Evolutionary conservation across 2,797 vertebrate species (phyloP), one percentile per base, ranked within the genome.

Genomic region (Mus minutoides): DNA sequence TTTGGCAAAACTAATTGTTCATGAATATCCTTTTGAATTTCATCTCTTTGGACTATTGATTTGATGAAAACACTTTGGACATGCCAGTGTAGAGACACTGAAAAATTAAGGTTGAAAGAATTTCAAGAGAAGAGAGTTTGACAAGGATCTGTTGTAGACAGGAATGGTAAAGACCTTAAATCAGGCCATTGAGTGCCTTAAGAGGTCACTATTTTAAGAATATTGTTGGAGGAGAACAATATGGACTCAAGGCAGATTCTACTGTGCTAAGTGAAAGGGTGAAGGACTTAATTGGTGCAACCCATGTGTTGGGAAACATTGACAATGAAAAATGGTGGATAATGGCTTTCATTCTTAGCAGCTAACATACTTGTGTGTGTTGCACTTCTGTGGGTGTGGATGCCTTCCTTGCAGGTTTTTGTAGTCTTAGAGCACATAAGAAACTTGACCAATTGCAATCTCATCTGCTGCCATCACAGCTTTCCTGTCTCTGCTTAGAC

Each of bases 1-100:
- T 92, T 97, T 93, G 93, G 85, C 37, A 88, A 96, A 97, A 95
- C 71, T 86, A 94, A 92, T 92, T 95, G 67, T 24, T 91, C 40
- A 52, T 95, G 95, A 93, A 93, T 95, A 88, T 92, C 92, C 75
- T 93, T 93, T 96, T 90, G 22, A 85, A 62, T 92, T 75, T 96
- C 92, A 83, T 83, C 46, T 90, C 96, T 94, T 97, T 83, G 62
- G 69, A 82, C 77, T n/a, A 89, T 46, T 92, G 75, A 92, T 82
- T 93, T 87, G 85, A 95, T 77, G 90, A 95, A 96, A 92, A 88
- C 22, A 89, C 12, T 89, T 93, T 71, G 84, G 43, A 92, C 92
- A 90, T 89, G 49, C 84, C 71, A 89, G 0, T 64, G 49, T 14
- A 64, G 85, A 91, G 22, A 86, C 16, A 96, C 56, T 58, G 40